Conservation (phyloP, 2,113 vertebrate genomes). For the Leptobrachium leishanense region DNA sequence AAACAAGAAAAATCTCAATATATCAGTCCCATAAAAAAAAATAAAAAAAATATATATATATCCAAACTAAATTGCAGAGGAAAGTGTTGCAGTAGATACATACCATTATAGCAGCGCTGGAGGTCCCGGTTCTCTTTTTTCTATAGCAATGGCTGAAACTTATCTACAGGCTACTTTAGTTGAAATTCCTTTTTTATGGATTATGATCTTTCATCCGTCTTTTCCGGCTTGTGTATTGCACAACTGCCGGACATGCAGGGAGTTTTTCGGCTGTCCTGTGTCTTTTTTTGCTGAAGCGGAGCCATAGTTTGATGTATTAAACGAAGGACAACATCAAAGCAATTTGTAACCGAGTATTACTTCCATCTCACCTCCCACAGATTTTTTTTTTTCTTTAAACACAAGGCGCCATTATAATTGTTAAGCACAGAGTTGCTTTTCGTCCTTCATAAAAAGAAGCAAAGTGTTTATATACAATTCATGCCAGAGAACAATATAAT, state of each 20-base stretch:
- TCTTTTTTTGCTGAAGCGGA: conserved; percentile 30
- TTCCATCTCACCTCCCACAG: conserved; percentile 54
- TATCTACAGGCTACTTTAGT: no score
- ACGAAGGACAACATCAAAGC: conserved; percentile 47
- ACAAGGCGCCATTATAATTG: conserved; percentile 57
- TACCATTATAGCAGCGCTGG: no score
- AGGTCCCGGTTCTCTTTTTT: no score
- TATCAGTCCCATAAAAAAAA: no score
- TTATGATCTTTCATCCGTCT: no score
- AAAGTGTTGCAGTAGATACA: no score
- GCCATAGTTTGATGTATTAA: conserved; percentile 49
- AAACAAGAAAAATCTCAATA: no score
- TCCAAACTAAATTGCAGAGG: no score
- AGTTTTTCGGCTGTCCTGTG: conserved; percentile 18
- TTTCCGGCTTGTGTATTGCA: no score
- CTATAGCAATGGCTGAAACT: no score
- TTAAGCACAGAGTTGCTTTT: conserved; percentile 55
- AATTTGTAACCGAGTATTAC: conserved; percentile 51
- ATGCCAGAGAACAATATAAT: conserved; percentile 52
- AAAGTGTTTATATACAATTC: conserved; percentile 54
- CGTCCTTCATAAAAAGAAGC: conserved; percentile 58
- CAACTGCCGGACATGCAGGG: not conserved
- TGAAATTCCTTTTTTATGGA: no score
- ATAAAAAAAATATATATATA: no score
- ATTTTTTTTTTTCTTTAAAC: conserved; percentile 52